Evolutionary conservation across 1,140 invertebrate species (phyloP).

Genomic region (Tetramorium parvispinum): DNA sequence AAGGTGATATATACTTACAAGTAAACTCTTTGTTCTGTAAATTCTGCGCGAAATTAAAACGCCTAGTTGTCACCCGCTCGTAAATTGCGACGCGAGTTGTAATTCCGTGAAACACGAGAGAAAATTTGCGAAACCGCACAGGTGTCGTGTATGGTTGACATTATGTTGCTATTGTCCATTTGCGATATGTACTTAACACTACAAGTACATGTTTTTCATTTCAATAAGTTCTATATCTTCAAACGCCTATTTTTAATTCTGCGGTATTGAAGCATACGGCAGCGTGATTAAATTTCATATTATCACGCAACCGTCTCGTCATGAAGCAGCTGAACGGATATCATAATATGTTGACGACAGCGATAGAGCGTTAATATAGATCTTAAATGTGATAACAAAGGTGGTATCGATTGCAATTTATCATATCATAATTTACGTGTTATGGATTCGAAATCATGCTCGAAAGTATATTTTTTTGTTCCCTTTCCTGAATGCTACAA

Average conservation of each 20-base stretch:
- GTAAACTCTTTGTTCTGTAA: not conserved
- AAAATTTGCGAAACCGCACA: not conserved
- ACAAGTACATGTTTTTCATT: constrained; percentile 14
- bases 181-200: constrained; percentile 59
- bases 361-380: not conserved
- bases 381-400: constrained; percentile 17
- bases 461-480: not conserved
- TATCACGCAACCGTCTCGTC: not conserved
- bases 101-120: not conserved
- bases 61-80: not conserved
- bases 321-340: not conserved
- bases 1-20: not conserved
- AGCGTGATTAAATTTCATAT: not conserved
- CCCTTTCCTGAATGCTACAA: not conserved
- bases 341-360: not conserved
- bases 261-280: not conserved
- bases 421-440: not conserved
- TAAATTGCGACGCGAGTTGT: not conserved
- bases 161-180: constrained; percentile 29
- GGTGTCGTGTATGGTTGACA: not conserved
- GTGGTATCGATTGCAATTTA: not conserved
- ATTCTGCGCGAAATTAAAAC: constrained; percentile 18
- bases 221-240: constrained; percentile 10
- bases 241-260: not conserved
- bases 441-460: not conserved